Percentiles rank a stretch among this genome's conserved stretches.
phyloP scores from a whole-genome alignment of 2,888 invertebrate species.

The Cheilosia grossa region DNA sequence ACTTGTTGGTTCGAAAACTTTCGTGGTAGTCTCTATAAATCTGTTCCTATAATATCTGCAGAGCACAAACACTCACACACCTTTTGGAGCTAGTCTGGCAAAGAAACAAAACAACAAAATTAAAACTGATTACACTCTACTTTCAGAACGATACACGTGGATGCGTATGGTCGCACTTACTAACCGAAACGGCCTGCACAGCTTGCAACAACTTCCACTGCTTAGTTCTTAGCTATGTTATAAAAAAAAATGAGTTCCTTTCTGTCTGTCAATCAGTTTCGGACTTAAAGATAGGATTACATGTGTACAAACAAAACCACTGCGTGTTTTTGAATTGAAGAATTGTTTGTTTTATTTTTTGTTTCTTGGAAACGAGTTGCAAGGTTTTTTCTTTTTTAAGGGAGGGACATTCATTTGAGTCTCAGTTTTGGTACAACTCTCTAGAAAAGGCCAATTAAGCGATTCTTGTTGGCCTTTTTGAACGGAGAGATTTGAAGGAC shows the following conservation, averaged over 20 bases:
- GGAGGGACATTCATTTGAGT: not conserved
- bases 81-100: conserved; percentile 57
- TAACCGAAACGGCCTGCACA: conserved; percentile 74
- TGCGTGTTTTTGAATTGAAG: conserved; percentile 8
- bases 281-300: conserved; percentile 48
- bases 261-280: conserved; percentile 62
- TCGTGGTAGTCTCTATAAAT: conserved; percentile 52
- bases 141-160: conserved; percentile 82
- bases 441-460: conserved; percentile 68
- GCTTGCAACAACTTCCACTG: conserved; percentile 72
- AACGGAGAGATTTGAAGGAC: conserved; percentile 17
- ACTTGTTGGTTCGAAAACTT: conserved; percentile 24
- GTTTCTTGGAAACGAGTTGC: conserved; percentile 12
- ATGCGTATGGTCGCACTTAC: conserved; percentile 82
- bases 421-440: not conserved
- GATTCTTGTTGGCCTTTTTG: conserved; percentile 64
- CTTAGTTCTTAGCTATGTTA: conserved; percentile 65
- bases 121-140: conserved; percentile 75
- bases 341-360: conserved; percentile 4
- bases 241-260: conserved; percentile 49
- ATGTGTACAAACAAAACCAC: conserved; percentile 13
- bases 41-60: conserved; percentile 35
- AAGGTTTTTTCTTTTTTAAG: not conserved
- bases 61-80: conserved; percentile 27
- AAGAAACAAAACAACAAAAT: conserved; percentile 23